These are phyloP conservation scores for Eulithis prunata DNA, from an alignment of 2,888 invertebrate species.

Conservation along the genomic window DNA sequence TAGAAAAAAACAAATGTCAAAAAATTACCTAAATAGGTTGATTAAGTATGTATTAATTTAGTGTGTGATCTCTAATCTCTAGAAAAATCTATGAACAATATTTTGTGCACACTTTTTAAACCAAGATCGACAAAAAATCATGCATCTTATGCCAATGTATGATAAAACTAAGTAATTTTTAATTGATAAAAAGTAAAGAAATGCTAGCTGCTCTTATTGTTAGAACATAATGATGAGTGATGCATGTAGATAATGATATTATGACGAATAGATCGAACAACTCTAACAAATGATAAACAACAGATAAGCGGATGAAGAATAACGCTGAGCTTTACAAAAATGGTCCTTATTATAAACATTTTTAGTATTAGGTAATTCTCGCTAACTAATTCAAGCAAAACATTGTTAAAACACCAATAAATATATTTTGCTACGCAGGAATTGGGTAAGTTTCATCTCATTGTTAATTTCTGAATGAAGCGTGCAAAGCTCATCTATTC, in stretches of 20 bases:
- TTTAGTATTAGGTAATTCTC: constrained; percentile 5
- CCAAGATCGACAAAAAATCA: constrained; percentile 1
- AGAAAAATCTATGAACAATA: background rate
- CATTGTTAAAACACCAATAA: background rate
- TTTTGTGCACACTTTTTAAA: constrained; percentile 10
- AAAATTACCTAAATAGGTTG: background rate
- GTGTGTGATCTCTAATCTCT: no score
- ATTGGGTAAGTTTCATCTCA: background rate
- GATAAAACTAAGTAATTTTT: constrained; percentile 4
- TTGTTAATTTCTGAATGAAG: constrained; percentile 11
- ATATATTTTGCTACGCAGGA: constrained; percentile 8
- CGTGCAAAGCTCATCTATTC: constrained; percentile 29
- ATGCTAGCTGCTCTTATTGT: constrained; percentile 22
- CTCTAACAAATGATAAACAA: constrained; percentile 1
- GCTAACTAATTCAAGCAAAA: constrained; percentile 1
- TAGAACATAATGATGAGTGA: constrained; percentile 3
- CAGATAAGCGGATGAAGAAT: constrained; percentile 4
- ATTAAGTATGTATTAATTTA: no score
- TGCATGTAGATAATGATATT: constrained; percentile 1
- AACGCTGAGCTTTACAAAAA: constrained; percentile 20
- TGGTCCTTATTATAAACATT: constrained; percentile 1
- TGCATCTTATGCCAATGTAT: constrained; percentile 13
- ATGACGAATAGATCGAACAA: background rate
- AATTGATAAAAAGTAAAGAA: background rate
- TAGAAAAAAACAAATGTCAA: background rate